These are phyloP conservation scores for Setipinna tenuifilis DNA, from an alignment of 2,797 vertebrate genomes.

Conservation along the genomic window DNA sequence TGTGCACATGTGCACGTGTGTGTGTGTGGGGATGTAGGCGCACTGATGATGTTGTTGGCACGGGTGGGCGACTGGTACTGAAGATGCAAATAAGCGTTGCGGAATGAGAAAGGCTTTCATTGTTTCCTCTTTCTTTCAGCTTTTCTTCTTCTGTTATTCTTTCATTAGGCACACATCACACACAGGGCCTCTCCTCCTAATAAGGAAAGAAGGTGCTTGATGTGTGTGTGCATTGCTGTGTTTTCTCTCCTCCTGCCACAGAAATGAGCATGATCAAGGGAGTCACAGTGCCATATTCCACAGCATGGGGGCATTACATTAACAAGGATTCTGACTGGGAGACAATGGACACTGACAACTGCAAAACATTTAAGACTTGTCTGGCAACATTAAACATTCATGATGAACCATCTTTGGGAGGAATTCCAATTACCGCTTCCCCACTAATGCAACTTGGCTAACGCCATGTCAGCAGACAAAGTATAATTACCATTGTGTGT, in stretches of 20 bases:
- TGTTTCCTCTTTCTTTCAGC: neutral
- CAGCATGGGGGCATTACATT: conserved; percentile 13
- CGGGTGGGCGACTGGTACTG: neutral
- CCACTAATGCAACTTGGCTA: neutral
- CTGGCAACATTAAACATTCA: conserved; percentile 28
- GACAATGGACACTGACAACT: conserved; percentile 24
- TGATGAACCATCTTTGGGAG: conserved; percentile 11
- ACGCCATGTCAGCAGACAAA: neutral
- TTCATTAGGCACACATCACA: conserved; percentile 5
- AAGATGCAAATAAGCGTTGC: neutral
- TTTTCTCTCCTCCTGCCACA: neutral
- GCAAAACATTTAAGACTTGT: conserved; percentile 28
- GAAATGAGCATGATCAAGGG: conserved; percentile 8
- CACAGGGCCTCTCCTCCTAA: too few species aligned
- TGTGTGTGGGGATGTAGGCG: neutral
- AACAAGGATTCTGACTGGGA: conserved; percentile 25
- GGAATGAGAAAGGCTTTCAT: neutral
- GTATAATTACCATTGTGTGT: neutral
- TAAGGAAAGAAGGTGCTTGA: too few species aligned
- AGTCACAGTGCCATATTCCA: conserved; percentile 2
- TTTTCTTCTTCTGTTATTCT: neutral
- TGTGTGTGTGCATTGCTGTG: too few species aligned
- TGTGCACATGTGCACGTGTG: neutral
- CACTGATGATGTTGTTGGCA: neutral
- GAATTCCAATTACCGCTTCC: neutral